Evolutionary conservation across 2,797 vertebrate species (phyloP).

Genomic region (Pseudochaenichthys georgianus): DNA sequence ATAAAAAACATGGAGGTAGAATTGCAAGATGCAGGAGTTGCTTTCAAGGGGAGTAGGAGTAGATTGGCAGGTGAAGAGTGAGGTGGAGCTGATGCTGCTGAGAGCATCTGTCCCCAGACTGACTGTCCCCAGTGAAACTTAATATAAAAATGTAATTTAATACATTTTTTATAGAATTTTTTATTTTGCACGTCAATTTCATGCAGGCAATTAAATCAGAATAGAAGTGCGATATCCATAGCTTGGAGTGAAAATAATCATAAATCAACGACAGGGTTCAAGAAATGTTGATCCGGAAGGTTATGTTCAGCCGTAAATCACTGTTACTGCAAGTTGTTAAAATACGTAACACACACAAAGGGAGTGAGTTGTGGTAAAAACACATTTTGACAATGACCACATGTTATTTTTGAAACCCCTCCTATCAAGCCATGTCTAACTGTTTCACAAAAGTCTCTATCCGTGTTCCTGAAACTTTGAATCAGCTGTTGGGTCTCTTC

Average conservation of each 20-base stretch:
- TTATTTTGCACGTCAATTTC: slow-evolving; percentile 6
- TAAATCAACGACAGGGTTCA: slow-evolving; percentile 36
- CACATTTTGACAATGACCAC: not conserved
- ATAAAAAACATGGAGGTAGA: not conserved
- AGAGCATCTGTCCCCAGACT: not conserved
- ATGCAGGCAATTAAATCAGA: not conserved
- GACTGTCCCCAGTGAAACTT: slow-evolving; percentile 7
- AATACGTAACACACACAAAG: not conserved
- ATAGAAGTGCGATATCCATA: slow-evolving; percentile 13
- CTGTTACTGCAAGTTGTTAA: not conserved
- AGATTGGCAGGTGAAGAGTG: not conserved
- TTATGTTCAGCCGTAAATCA: slow-evolving; percentile 44
- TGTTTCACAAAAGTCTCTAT: not conserved
- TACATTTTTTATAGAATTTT: too few relatives aligned
- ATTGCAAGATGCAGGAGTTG: not conserved
- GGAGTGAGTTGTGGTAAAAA: not conserved
- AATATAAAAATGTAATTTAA: not conserved
- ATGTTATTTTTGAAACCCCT: not conserved
- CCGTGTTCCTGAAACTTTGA: not conserved
- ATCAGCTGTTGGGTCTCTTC: not conserved
- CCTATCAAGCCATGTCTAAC: not conserved
- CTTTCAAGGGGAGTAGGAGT: not conserved
- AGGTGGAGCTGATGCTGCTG: not conserved
- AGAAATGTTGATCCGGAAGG: slow-evolving; percentile 29
- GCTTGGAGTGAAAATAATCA: slow-evolving; percentile 29